Percentiles rank a stretch among this genome's conserved stretches.
Evolutionary conservation across 2,888 invertebrate species (phyloP).

Genomic region (Pycnomerus fuliginosus): DNA sequence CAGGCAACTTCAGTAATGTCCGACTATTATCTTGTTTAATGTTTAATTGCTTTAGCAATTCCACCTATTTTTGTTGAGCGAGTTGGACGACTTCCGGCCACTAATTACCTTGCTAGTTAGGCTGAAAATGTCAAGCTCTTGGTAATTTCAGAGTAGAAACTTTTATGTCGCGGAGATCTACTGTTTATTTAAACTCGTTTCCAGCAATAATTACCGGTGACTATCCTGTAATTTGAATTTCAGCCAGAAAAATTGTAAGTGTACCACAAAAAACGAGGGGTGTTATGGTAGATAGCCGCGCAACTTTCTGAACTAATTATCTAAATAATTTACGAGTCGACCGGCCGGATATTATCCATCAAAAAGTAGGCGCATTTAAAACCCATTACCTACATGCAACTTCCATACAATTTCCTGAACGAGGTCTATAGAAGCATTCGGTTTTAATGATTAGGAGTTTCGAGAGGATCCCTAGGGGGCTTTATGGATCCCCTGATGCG

Average conservation of each 20-base stretch:
- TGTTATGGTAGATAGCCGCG: not conserved
- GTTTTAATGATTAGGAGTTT: slow-evolving; percentile 12
- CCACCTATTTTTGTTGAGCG: slow-evolving; percentile 29
- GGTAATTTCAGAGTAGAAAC: slow-evolving; percentile 22
- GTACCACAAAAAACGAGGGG: too few species aligned
- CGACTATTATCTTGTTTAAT: slow-evolving; percentile 40
- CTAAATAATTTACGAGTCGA: slow-evolving; percentile 29
- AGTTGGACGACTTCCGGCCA: slow-evolving; percentile 36
- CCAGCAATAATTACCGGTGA: slow-evolving; percentile 11
- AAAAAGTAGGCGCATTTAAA: slow-evolving; percentile 31
- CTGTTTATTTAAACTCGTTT: slow-evolving; percentile 19
- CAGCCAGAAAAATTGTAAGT: not conserved
- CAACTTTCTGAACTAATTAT: slow-evolving; percentile 26
- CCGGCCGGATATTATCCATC: slow-evolving; percentile 34
- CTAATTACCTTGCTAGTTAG: slow-evolving; percentile 37
- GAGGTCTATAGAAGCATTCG: slow-evolving; percentile 21
- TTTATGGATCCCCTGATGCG: slow-evolving; percentile 24
- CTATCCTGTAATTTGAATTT: slow-evolving; percentile 10
- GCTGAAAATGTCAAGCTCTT: slow-evolving; percentile 28
- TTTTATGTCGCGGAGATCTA: slow-evolving; percentile 9
- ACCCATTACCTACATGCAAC: slow-evolving; percentile 34
- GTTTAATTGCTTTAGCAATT: slow-evolving; percentile 38
- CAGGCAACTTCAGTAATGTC: slow-evolving; percentile 22
- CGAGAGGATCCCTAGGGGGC: slow-evolving; percentile 16
- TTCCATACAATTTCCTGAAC: slow-evolving; percentile 27